Base-by-base conservation (phyloP, 2,888 invertebrate genomes). In the Pristionchus exspectatus region DNA sequence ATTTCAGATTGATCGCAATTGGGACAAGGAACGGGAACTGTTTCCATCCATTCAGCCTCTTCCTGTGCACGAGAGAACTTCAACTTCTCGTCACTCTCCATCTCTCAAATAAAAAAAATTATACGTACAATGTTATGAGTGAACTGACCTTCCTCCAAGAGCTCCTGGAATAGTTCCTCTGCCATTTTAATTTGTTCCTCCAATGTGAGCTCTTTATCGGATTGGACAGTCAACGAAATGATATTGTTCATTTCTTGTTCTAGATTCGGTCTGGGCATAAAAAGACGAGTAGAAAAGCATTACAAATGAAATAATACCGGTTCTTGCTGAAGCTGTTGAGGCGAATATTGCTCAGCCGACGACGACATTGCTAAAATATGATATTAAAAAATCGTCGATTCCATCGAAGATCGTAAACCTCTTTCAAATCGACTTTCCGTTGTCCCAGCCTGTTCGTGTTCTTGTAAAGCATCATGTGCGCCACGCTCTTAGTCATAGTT, bases 401-500 rank as follows among this genome's bases (percentile, higher is more conserved):
- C 24, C 27, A 38, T 38, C 38, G 38, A 5, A 38, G 5, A 30
- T n/a, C 4, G 44, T 16, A 24, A 66, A 87, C 87, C 87, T 87
- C 72, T 54, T 72, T 66, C 33, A 87, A 21, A 30, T 72, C 87
- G 24, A 27, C 54, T 54, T 87, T 87, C 54, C 87, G 69, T 18
- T 87, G 50, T 18, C 44, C 33, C 9, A 87, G 54, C 21, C 72
- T 54, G 38, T 66, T 54, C 16, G 27, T 87, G 50, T 87, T 87
- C 59, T 87, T 87, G 87, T 87, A 87, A 16, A 69, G 87, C 69
- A 72, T 69, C 44, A 87, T 54, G 50, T 59, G 87, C 16, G 87
- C 87, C 14, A 69, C 72, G 33, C 50, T 87, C 50, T 63, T 86
- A 4, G 59, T 59, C 86, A 86, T 86, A 1, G 54, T 24, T 4